These are phyloP conservation scores for Phoenicopterus ruber DNA, from an alignment of 2,113 vertebrate species.

Conservation along the genomic window DNA sequence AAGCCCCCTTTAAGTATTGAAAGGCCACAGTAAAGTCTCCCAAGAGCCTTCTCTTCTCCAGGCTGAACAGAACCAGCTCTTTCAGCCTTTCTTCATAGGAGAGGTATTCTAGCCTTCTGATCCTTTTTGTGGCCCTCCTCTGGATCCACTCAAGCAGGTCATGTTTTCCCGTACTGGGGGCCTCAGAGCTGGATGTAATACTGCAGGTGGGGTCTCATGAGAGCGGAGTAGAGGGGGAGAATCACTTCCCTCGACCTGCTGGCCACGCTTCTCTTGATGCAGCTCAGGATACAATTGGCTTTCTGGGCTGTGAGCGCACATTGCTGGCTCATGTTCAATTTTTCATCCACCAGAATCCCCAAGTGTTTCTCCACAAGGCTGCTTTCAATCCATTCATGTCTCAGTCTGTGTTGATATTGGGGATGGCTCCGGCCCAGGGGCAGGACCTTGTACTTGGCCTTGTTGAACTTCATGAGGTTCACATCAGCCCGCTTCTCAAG, in stretches of 20 bases:
- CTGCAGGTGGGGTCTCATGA: not conserved
- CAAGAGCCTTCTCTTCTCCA: not conserved
- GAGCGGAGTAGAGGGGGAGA: not conserved
- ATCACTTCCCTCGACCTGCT: not conserved
- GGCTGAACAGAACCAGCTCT: not conserved
- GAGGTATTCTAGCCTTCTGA: not conserved
- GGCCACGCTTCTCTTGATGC: not conserved
- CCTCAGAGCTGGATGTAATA: not conserved
- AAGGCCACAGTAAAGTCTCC: not conserved
- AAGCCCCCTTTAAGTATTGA: not conserved
- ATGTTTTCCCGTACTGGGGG: not conserved
- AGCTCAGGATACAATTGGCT: not conserved
- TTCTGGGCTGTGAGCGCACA: rapidly evolving
- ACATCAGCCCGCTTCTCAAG: not conserved
- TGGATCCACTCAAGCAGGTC: rapidly evolving
- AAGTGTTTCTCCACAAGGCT: not conserved
- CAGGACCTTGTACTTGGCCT: not conserved
- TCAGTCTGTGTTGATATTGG: not conserved
- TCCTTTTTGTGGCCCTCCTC: not conserved
- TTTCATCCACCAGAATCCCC: not conserved
- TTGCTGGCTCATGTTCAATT: not conserved
- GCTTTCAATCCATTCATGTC: not conserved
- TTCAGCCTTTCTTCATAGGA: not conserved
- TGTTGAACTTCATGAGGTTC: not conserved
- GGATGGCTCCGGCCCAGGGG: not conserved